Percentiles rank a stretch among this genome's conserved stretches.
Conservation (phyloP, 2,113 vertebrate genomes). For the Scolopax mira region DNA sequence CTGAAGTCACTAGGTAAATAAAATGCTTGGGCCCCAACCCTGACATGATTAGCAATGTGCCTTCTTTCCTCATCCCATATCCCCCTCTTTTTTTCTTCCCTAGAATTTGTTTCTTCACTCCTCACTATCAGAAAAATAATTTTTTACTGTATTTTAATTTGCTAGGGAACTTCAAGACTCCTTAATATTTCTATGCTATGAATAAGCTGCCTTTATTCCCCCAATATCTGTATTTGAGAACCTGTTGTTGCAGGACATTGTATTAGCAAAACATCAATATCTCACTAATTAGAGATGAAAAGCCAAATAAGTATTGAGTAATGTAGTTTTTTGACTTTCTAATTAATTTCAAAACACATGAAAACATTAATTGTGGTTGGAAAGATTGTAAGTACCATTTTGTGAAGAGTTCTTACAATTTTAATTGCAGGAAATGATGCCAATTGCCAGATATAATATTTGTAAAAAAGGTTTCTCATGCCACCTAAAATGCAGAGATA, state of each 20-base stretch:
- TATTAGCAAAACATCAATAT: slow-evolving; percentile 22
- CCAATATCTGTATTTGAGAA: neutral
- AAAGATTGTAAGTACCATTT: slow-evolving; percentile 26
- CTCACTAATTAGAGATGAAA: slow-evolving; percentile 59
- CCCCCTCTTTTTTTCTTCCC: neutral
- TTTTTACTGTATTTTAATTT: neutral
- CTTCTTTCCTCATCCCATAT: neutral
- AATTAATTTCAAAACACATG: slow-evolving; percentile 58
- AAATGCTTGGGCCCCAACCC: neutral
- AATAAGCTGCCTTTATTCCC: neutral
- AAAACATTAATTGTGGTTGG: slow-evolving; percentile 58
- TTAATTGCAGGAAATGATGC: slow-evolving; percentile 34
- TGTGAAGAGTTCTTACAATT: slow-evolving; percentile 43
- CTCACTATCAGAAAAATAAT: neutral
- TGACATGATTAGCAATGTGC: neutral
- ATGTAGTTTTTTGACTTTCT: slow-evolving; percentile 58
- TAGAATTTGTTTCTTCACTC: neutral
- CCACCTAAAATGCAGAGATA: neutral
- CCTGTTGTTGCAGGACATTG: neutral
- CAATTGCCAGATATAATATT: neutral
- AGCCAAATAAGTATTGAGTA: slow-evolving; percentile 29
- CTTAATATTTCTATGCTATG: neutral
- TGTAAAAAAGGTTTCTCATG: neutral
- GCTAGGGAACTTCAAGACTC: neutral
- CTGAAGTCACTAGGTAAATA: neutral